Evolutionary conservation across 2,888 invertebrate genomes (phyloP), one percentile per base, ranked within the genome.

Genomic region (Blastobasis lacticolella): DNA sequence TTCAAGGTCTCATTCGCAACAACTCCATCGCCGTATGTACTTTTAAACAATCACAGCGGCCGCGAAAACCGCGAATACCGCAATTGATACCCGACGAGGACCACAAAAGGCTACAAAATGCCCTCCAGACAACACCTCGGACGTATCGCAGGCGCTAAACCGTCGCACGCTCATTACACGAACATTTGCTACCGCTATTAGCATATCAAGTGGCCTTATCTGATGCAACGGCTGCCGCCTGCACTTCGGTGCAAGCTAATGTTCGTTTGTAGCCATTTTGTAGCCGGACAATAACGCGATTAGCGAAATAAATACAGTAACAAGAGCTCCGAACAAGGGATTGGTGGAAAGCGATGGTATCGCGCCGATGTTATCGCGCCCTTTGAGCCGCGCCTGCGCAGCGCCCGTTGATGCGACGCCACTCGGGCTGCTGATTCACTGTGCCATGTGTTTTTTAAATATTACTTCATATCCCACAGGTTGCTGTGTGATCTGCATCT

Each of bases 131-230:
- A 42, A 42, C 5, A 42, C 8, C 42, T 5, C 42, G 54, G 53
- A 49, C 50, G 59, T 68, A 69, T 71, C 64, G 68, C 64, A 64
- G 70, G 74, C 71, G 80, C 71, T 75, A 78, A 78, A 71, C 74
- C 78, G 72, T 78, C 74, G 70, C 72, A 69, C 68, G 71, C 73
- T 78, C 75, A 82, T 86, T 84, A 79, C 75, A 70, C 71, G 78
- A 79, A 70, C 82, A 81, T 81, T 84, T 75, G 81, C 77, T 71
- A 71, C 73, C 63, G 59, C 71, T 74, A 84, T 85, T 84, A 84
- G 76, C 84, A 87, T 85, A 82, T 83, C 79, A 84, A 82, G 79
- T 70, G 74, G 61, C 57, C 65, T 79, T 84, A 84, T 85, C 85
- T 69, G 84, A 86, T 84, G 80, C 70, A 78, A 76, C 77, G 75